Base-by-base conservation (phyloP, 2,113 vertebrate species). In the Petroica traversi region DNA sequence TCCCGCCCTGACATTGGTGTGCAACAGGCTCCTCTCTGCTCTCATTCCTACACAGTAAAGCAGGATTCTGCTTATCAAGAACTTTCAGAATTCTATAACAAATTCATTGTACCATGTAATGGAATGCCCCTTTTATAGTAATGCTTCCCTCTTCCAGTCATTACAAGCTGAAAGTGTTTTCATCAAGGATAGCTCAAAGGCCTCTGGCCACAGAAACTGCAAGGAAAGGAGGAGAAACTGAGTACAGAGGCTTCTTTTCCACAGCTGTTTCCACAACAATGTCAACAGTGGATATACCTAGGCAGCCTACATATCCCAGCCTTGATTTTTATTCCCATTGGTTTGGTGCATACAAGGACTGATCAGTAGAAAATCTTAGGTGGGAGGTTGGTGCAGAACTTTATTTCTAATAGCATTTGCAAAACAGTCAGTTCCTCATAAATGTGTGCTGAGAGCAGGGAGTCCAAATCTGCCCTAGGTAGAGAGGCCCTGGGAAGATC, bases 401-500 rank as follows among this genome's bases (percentile, higher is more conserved):
- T 48, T 52, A 14, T 72, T 88, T 79, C 36, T 23, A 82, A 40
- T 34, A 40, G 36, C 4, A 3, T 33, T 61, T 64, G 36, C n/a
- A 57, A 79, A 92, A n/a, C 28, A 64, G n/a, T 36, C 0, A 0
- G 31, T 8, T 79, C 24, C 36, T 83, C 1, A 0, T 4, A 34
- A 57, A 16, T 0, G 1, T 28, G 31, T 36, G 38, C 40, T 16
- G n/a, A 55, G 29, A 13, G 5, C 51, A 43, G 11, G 36, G 34
- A 28, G 24, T 6, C 49, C 26, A 92, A 82, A 26, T 24, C 33
- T 0, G 0, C 36, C 7, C 1, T 20, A 31, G 46, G 62, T 67
- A 18, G 46, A 82, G 45, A 33, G 40, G 31, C 61, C 36, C 55
- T 8, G 19, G 29, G 24, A 81, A 77, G 26, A 34, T 2, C 29